Percentiles rank a stretch among this genome's conserved stretches.
phyloP scores from a whole-genome alignment of 53 echinoderm and acorn worm species.

The Hippasteria phrygiana region DNA sequence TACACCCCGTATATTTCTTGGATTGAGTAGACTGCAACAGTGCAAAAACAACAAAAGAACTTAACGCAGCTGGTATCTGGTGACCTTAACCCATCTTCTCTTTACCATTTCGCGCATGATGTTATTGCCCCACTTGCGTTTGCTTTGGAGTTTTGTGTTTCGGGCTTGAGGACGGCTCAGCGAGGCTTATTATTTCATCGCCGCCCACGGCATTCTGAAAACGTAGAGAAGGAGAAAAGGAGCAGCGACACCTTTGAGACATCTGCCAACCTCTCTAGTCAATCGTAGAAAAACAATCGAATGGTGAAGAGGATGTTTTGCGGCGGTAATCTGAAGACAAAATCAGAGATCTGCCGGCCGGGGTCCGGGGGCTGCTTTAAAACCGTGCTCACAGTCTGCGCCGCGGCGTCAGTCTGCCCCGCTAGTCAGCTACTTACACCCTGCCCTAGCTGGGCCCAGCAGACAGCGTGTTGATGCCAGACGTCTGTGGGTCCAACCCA shows the following conservation, averaged over 20 bases:
- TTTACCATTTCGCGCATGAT: no score
- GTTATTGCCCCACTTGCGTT: background rate
- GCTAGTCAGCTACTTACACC: slow-evolving; percentile 19
- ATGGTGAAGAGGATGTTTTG: slow-evolving; percentile 30
- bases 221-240: background rate
- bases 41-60: no score
- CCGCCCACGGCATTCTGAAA: background rate
- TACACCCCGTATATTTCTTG: no score
- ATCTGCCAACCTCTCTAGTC: slow-evolving; percentile 25
- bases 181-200: background rate
- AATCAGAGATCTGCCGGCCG: background rate
- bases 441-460: background rate
- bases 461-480: slow-evolving; percentile 17
- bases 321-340: slow-evolving; percentile 39
- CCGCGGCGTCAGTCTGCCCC: slow-evolving; percentile 40
- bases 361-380: background rate
- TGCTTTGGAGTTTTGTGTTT: slow-evolving; percentile 4
- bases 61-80: no score
- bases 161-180: background rate
- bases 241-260: background rate
- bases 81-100: no score
- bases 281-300: slow-evolving; percentile 37
- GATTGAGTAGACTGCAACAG: no score
- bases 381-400: slow-evolving; percentile 5
- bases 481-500: slow-evolving; percentile 14